A percentile compares a stretch with the other conserved stretches of the same genome.
phyloP scores from a whole-genome alignment of 2,888 invertebrate genomes.

The Mimumesa dahlbomi region DNA sequence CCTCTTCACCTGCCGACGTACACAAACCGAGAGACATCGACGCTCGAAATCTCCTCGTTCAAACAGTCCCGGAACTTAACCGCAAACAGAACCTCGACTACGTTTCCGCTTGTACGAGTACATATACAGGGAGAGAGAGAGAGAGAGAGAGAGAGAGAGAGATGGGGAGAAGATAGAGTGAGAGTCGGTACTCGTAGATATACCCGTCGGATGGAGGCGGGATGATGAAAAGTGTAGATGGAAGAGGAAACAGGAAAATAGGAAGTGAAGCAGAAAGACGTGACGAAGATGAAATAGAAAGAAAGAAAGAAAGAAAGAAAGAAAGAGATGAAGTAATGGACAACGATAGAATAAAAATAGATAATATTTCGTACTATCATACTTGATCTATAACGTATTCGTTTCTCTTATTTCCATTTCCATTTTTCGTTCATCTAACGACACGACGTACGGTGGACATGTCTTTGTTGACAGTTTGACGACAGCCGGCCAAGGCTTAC shows the following conservation, averaged over 20 bases:
- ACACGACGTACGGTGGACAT: too few species aligned
- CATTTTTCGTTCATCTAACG: too few species aligned
- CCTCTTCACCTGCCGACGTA: background rate
- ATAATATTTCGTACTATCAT: too few species aligned
- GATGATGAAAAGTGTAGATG: background rate
- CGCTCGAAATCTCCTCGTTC: constrained; percentile 32
- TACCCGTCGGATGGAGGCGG: background rate
- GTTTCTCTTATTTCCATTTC: too few species aligned
- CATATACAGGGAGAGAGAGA: background rate
- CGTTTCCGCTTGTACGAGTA: constrained; percentile 12
- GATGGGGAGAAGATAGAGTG: background rate
- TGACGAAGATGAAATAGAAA: background rate
- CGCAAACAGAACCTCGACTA: constrained; percentile 46
- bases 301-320: background rate
- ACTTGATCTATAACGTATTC: too few species aligned
- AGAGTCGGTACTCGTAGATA: background rate
- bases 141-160: background rate
- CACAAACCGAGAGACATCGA: constrained; percentile 40
- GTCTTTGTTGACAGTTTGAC: constrained; percentile 47
- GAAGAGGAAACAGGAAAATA: background rate
- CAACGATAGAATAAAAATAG: too few species aligned
- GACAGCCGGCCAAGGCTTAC: constrained; percentile 34
- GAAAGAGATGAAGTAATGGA: background rate
- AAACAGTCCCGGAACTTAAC: constrained; percentile 45
- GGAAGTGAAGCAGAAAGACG: background rate